Evolutionary conservation across 2,113 vertebrate genomes (phyloP).

Genomic region (Beaufortia kweichowensis): DNA sequence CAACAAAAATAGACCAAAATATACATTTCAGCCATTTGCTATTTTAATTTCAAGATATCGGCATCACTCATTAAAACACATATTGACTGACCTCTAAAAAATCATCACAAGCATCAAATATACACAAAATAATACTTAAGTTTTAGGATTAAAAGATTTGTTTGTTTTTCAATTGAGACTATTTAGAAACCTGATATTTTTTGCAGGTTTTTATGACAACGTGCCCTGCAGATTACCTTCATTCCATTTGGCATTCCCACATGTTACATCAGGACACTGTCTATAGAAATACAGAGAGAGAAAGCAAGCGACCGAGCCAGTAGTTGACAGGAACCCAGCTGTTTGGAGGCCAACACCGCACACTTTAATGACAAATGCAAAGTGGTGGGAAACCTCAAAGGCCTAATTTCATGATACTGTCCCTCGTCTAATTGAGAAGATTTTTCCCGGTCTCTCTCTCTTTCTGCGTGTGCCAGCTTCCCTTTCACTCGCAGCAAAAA

Average conservation of each 20-base stretch:
- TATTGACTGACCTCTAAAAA: no score
- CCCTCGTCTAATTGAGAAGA: slow-evolving; percentile 77
- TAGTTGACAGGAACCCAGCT: slow-evolving; percentile 57
- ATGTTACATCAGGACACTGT: not conserved
- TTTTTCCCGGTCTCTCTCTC: slow-evolving; percentile 57
- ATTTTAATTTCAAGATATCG: no score
- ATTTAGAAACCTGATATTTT: not conserved
- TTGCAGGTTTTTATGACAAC: not conserved
- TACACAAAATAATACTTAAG: no score
- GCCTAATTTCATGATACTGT: slow-evolving; percentile 76
- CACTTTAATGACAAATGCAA: slow-evolving; percentile 56
- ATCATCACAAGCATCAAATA: no score
- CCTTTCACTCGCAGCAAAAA: slow-evolving; percentile 76
- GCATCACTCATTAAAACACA: no score
- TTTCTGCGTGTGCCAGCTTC: slow-evolving; percentile 61
- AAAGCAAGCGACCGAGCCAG: not conserved
- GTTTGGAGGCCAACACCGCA: slow-evolving; percentile 59
- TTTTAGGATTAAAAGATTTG: not conserved
- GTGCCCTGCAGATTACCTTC: slow-evolving; percentile 6
- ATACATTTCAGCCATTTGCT: no score
- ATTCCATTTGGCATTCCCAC: slow-evolving; percentile 22
- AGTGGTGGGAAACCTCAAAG: slow-evolving; percentile 66
- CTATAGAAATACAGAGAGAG: slow-evolving; percentile 25
- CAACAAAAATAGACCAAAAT: no score
- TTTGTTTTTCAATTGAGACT: no score